These are phyloP conservation scores for Orientallactaga sibirica DNA, from an alignment of 2,797 vertebrate species.

Conservation along the genomic window DNA sequence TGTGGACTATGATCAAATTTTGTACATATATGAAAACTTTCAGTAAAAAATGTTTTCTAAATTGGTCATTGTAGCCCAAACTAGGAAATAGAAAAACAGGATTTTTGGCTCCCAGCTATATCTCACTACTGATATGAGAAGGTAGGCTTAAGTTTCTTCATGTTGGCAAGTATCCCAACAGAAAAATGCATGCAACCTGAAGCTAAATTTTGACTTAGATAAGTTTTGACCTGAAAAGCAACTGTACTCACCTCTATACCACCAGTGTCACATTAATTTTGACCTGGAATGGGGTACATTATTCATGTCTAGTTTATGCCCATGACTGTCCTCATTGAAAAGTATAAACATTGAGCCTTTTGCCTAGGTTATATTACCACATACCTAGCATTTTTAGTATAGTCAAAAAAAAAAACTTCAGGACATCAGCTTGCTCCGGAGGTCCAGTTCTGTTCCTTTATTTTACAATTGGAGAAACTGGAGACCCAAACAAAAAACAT, in stretches of 20 bases:
- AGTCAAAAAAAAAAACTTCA: not conserved
- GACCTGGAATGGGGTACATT: slow-evolving; percentile 29
- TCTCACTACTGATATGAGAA: slow-evolving; percentile 37
- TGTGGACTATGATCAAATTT: no score
- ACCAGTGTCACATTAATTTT: not conserved
- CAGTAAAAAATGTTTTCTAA: no score
- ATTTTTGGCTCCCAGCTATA: not conserved
- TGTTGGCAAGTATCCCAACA: slow-evolving; percentile 37
- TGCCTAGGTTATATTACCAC: not conserved
- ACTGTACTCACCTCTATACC: not conserved
- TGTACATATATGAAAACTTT: no score
- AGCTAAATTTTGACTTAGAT: slow-evolving; percentile 29
- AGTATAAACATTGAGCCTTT: slow-evolving; percentile 35
- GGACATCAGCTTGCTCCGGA: not conserved
- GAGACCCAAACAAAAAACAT: slow-evolving; percentile 43
- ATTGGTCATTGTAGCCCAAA: not conserved
- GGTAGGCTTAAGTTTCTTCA: slow-evolving; percentile 51
- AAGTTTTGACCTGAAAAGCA: not conserved
- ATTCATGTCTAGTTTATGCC: slow-evolving; percentile 22
- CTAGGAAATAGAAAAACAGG: slow-evolving; percentile 5
- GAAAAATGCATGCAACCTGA: not conserved
- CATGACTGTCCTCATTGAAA: slow-evolving; percentile 53
- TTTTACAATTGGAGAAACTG: slow-evolving; percentile 48
- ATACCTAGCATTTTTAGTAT: slow-evolving; percentile 18
- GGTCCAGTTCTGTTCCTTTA: slow-evolving; percentile 25